Evolutionary conservation across 2,888 invertebrate species (phyloP).

Genomic region (Lepidocyrtinus sp.): DNA sequence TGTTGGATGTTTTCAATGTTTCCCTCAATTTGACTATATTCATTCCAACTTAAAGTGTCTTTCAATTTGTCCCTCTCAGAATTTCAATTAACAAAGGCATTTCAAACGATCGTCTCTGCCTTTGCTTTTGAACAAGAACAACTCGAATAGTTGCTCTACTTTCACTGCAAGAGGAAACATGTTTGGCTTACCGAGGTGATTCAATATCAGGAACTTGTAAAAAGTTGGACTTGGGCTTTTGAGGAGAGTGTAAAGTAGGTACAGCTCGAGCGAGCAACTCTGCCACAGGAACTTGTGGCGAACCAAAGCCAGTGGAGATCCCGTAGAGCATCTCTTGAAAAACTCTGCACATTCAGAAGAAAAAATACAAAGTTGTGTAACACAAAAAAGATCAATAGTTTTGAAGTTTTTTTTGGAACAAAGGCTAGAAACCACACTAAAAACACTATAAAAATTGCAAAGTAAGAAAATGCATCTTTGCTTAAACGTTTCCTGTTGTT

Average conservation of each 20-base stretch:
- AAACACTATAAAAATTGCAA: too few relatives aligned
- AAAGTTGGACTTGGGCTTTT: conserved; percentile 91
- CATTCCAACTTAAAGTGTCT: too few relatives aligned
- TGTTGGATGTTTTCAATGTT: too few relatives aligned
- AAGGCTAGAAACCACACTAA: background rate
- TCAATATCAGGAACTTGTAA: conserved; percentile 91
- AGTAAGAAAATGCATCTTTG: too few relatives aligned
- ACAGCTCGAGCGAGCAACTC: conserved; percentile 89
- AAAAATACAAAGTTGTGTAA: conserved; percentile 40
- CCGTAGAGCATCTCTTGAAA: conserved; percentile 96
- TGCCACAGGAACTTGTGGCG: conserved; percentile 93
- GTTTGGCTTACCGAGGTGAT: conserved; percentile 77
- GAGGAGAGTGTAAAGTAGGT: conserved; percentile 88
- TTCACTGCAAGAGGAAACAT: too few relatives aligned
- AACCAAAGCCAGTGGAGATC: conserved; percentile 93
- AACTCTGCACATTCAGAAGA: conserved; percentile 76
- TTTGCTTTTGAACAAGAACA: background rate
- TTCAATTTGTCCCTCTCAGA: too few relatives aligned
- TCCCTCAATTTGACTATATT: too few relatives aligned
- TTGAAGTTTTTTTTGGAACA: conserved; percentile 2
- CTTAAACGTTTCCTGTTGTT: too few relatives aligned
- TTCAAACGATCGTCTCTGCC: background rate
- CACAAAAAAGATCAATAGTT: background rate
- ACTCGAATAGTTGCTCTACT: background rate
- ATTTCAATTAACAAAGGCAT: background rate